phyloP scores from a whole-genome alignment of 2,113 vertebrate genomes.

The Crotalus tigris region DNA sequence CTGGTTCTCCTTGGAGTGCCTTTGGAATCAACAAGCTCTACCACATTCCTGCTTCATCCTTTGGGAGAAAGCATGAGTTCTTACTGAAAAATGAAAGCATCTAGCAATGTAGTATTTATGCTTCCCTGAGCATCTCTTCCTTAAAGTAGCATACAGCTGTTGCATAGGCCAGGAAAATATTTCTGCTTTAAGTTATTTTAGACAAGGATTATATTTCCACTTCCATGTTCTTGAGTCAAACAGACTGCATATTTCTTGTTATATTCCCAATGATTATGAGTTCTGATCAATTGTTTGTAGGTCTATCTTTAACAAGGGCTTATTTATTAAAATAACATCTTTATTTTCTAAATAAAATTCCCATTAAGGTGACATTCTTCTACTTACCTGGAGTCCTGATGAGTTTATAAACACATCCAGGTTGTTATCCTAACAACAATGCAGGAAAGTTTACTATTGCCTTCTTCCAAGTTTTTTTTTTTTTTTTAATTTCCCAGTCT shows the following conservation, averaged over 20 bases:
- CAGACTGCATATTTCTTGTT: background rate
- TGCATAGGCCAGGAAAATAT: background rate
- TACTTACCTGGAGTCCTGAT: background rate
- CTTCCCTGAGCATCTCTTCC: background rate
- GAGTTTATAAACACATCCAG: background rate
- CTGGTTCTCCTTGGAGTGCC: background rate
- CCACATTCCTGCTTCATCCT: background rate
- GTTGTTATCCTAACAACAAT: background rate
- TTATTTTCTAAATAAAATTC: background rate
- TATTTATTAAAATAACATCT: background rate
- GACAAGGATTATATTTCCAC: background rate
- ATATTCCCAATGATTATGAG: background rate
- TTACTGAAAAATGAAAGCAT: background rate
- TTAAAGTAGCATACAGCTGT: background rate
- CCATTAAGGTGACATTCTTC: background rate
- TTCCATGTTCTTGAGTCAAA: background rate
- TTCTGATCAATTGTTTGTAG: background rate
- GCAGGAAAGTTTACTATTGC: background rate
- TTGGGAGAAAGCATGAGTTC: background rate
- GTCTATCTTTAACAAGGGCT: background rate
- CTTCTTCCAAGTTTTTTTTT: background rate
- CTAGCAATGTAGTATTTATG: background rate
- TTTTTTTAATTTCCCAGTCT: background rate
- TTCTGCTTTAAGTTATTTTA: background rate
- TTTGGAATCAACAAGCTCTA: background rate